Base-by-base conservation (phyloP, 2,797 vertebrate genomes). In the Trachops cirrhosus region DNA sequence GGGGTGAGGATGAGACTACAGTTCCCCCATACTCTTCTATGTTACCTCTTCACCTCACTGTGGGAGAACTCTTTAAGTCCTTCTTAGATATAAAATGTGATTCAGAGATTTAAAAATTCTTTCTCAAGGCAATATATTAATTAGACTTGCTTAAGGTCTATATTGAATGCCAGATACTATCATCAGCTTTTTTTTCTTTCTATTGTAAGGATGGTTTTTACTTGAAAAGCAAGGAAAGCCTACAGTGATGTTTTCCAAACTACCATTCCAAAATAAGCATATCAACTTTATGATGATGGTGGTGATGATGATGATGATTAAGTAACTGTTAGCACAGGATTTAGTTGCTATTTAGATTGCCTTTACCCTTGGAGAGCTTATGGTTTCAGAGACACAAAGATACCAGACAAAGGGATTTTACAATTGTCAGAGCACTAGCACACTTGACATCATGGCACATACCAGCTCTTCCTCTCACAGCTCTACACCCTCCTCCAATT, bases 191-290 rank as follows among this genome's bases (percentile, higher is more conserved):
- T 84, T 59, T 70, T 67, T n/a, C 22, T 80, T 64, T 94, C 79
- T 86, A 70, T 54, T 39, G 24, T 62, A 44, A 79, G 59, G 29
- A 70, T 86, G 34, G 29, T 85, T 90, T 95, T 9, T 44, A 64
- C 34, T 89, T 74, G 52, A 83, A 90, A 79, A 74, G 12, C n/a
- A 89, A 88, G 54, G 18, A 50, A 62, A 44, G 11, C 71, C 18
- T 8, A 8, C 24, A 39, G 21, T 0, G 22, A 12, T 67, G 41
- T 89, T 83, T 94, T 86, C 24, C 16, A 67, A 67, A 89, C 22
- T 68, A 80, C 59, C 14, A 64, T 67, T 92, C 24, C 52, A 74
- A 52, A 71, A 46, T 85, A 77, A 80, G 37, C 14, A 2, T 3
- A 37, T 52, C 41, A 67, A 41, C 57, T 75, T 91, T 64, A 71